Conservation (phyloP, 2,888 invertebrate genomes). For the Leucophenga montana region DNA sequence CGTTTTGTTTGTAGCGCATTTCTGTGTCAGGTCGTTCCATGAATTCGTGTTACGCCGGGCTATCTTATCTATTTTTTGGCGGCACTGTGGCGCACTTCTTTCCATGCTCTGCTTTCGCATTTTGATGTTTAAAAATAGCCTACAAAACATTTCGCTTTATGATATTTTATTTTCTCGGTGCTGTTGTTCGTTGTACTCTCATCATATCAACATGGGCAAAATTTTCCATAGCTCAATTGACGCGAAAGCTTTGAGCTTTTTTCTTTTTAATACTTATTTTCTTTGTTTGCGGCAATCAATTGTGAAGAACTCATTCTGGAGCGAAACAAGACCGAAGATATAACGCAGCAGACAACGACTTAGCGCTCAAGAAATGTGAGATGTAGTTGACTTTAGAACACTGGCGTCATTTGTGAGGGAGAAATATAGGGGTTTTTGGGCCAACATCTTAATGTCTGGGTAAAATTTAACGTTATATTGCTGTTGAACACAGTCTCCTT, state of each 20-base stretch:
- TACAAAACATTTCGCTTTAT: conserved; percentile 16
- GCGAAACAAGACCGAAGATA: too few species aligned
- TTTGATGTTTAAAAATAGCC: conserved; percentile 40
- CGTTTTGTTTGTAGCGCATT: background rate
- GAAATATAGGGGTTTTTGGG: too few species aligned
- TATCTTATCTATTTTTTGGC: conserved; percentile 2
- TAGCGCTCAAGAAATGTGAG: too few species aligned
- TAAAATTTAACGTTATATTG: too few species aligned
- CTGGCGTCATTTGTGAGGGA: too few species aligned
- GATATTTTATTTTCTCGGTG: conserved; percentile 32
- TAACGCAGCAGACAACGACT: too few species aligned
- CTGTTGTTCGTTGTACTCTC: conserved; percentile 17
- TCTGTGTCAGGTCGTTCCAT: background rate
- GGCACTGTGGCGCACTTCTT: background rate
- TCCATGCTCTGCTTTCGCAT: background rate
- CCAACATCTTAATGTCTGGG: too few species aligned
- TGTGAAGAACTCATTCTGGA: too few species aligned
- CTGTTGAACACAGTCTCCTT: too few species aligned
- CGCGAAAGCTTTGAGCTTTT: conserved; percentile 21
- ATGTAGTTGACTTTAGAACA: too few species aligned
- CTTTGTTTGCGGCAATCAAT: background rate
- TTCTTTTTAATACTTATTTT: conserved; percentile 29
- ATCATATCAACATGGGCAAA: conserved; percentile 41
- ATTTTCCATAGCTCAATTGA: conserved; percentile 54
- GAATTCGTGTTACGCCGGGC: too few species aligned